Evolutionary conservation across 2,113 vertebrate species (phyloP), one percentile per base, ranked within the genome.

Genomic region (Eonycteris spelaea): DNA sequence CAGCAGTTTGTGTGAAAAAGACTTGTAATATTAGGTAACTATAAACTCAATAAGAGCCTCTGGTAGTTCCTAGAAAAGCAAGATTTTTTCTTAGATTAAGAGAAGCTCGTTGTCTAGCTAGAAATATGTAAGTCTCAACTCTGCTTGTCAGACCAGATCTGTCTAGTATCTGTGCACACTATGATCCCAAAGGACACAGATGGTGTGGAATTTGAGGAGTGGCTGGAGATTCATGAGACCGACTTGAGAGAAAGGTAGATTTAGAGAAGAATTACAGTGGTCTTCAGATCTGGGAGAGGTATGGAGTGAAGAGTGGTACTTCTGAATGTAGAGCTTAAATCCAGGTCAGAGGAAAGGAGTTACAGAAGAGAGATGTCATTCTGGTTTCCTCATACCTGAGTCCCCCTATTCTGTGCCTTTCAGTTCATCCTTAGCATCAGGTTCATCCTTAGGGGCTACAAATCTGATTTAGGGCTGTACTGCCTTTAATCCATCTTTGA

Each of bases 231-330:
- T 68, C 5, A 0, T 24, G 70, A n/a, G 61, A 22, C 19, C 57
- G 33, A 86, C 11, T 1, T 6, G 19, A 2, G 74, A 78, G 48
- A 33, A 38, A 7, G 22, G 33, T 16, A 43, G 33, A 28, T 53
- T 35, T 24, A 63, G 21, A 7, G 43, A 53, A 57, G 18, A 0
- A 0, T 21, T 5, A 0, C 65, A 12, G 33, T 7, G 48, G 10
- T n/a, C 22, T 48, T 84, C 24, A 87, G 61, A 19, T n/a, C 71
- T 11, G 40, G 65, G 65, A 59, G 38, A 28, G 33, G 45, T 28
- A 43, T 6, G 26, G 67, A 10, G 15, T 45, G 12, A 51, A 43
- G 65, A 73, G 21, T 65, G 26, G 28, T n/a, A 6, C 68, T 78
- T 40, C n/a, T 51, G 70, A 73, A 24, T 13, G 2, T 43, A 24